Evolutionary conservation across 2,797 vertebrate species (phyloP), one percentile per base, ranked within the genome.

Genomic region (Hydrophis major): DNA sequence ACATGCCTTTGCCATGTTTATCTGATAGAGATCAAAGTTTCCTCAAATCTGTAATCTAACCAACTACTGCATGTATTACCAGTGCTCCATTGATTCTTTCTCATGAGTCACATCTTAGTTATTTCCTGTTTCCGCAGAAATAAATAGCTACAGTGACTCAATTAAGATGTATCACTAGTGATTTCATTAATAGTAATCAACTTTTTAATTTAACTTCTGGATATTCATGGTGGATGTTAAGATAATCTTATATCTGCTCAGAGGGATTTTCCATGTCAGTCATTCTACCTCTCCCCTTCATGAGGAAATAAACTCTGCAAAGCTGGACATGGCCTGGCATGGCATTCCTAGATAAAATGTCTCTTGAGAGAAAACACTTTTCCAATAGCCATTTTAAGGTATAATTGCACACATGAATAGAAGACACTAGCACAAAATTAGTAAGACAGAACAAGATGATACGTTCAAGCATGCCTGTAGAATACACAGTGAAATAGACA

Each of bases 41-140:
- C 57, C n/a, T 83, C 55, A 87, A 86, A 89, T 86, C 90, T 83
- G 87, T 91, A 91, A 86, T 93, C 87, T 86, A 63, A 89, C 87
- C 93, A 93, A 56, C 89, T 50, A 57, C 47, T 93, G 89, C n/a
- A 86, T 90, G 89, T 56, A 89, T 90, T 86, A 89, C 32, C 74
- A 91, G 90, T 89, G 89, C 55, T 60, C 87, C 57, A 66, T 89
- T 88, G 86, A 87, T 93, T 86, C 56, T 88, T 93, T 93, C 93
- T 66, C 90, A 93, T 93, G 93, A 93, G 50, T 93, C 90, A 91
- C 37, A 42, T 93, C 93, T 93, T 91, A 91, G 90, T 86, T 93
- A 93, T 93, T 93, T 93, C 93, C 93, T 93, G 93, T 91, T 93
- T 91, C 87, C 87, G 66, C 28, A 89, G 59, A 89, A 20, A 93